Conservation (phyloP, 2,113 vertebrate genomes). For the Colossoma macropomum region DNA sequence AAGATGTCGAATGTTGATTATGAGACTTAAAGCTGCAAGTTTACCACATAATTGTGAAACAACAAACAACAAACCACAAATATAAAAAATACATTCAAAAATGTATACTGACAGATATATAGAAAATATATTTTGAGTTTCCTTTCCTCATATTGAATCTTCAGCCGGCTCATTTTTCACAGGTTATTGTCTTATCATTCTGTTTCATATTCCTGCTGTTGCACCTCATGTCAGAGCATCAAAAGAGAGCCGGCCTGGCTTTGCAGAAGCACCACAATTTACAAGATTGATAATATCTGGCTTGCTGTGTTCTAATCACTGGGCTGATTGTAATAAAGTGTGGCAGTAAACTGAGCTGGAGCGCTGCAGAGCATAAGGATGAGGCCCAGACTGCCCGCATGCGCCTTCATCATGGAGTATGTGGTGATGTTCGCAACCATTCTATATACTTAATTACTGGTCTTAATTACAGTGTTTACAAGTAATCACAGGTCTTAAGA, state of each 20-base stretch:
- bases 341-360: conserved; percentile 69
- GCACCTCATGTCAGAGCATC: conserved; percentile 47
- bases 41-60: neutral
- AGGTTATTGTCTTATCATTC: conserved; percentile 38
- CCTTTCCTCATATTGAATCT: conserved; percentile 22
- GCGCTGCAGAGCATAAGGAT: conserved; percentile 62
- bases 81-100: conserved; percentile 13
- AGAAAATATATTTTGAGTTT: conserved; percentile 19
- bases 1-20: too few relatives aligned
- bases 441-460: conserved; percentile 13
- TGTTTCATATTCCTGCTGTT: conserved; percentile 41
- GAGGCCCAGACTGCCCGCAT: conserved; percentile 62
- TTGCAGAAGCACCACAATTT: conserved; percentile 70
- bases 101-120: conserved; percentile 44
- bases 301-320: conserved; percentile 74
- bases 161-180: conserved; percentile 44
- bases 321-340: conserved; percentile 73
- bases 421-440: neutral
- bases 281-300: conserved; percentile 79
- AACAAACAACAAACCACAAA: conserved; percentile 7
- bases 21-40: neutral
- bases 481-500: conserved; percentile 19
- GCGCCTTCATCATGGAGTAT: conserved; percentile 55
- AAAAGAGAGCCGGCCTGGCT: conserved; percentile 72
- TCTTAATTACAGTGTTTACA: conserved; percentile 27